Base-by-base conservation (phyloP, 2,113 vertebrate genomes). In the Martes martes region DNA sequence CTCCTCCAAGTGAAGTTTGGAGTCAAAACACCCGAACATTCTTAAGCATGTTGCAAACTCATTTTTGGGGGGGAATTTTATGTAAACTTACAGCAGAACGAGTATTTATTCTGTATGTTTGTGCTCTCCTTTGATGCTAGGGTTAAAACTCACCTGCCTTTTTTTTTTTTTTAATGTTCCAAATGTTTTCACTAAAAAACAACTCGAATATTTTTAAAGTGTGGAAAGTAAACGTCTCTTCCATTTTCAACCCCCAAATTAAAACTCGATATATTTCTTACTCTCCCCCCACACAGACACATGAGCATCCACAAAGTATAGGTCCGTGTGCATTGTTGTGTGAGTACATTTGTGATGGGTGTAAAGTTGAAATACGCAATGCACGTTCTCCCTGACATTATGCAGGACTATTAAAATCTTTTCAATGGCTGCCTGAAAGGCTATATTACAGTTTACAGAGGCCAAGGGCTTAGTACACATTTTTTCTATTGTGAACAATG, bases 321-420 rank as follows among this genome's bases (percentile, higher is more conserved):
- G 13, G 3, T 13, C 2, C 0, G 0, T 7, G 11, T 50, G 4
- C 13, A 19, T 8, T 2, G 0, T 80, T 21, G 69, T 52, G 0
- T 28, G 13, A 6, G 3, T 67, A 33, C 15, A 67, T 67, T 16
- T 63, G 61, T 11, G 61, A 63, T 19, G 8, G 11, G 26, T 16
- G 15, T 7, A 6, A 39, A 26, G 8, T 0, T 52, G 28, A 87
- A 69, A 15, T 57, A 28, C 4, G 4, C 21, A 16, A 28, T 69
- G 45, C 59, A 7, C 11, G 4, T 61, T 47, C 79, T 69, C 59
- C 55, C 61, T 31, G 23, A 45, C 57, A 36, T 16, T 36, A 4
- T 6, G 36, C 7, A 50, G 18, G 31, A 82, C 33, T 8, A 31
- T 21, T 55, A 7, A 76, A n/a, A 13, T 61, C 31, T n/a, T 59